phyloP scores from a whole-genome alignment of 2,113 vertebrate genomes.

The Prochilodus magdalenae region DNA sequence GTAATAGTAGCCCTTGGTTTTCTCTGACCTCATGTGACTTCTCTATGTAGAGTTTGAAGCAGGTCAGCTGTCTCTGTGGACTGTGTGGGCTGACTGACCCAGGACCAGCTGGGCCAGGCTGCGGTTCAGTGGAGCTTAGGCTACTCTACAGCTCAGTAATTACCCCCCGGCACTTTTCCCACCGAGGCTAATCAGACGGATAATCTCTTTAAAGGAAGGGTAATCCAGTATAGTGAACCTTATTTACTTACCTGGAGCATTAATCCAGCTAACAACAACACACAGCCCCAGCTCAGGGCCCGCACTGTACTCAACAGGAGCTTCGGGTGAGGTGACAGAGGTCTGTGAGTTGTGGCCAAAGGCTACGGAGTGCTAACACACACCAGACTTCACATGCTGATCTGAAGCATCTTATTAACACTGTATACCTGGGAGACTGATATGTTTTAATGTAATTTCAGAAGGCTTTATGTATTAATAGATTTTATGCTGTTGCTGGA shows the following conservation, averaged over 20 bases:
- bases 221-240: slow-evolving; percentile 76
- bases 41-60: neutral
- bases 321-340: neutral
- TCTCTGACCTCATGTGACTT: neutral
- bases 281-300: slow-evolving; percentile 2
- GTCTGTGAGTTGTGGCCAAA: neutral
- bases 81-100: slow-evolving; percentile 20
- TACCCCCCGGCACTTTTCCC: slow-evolving; percentile 73
- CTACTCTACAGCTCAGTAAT: slow-evolving; percentile 61
- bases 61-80: slow-evolving; percentile 3
- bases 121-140: slow-evolving; percentile 25
- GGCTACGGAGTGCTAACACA: neutral
- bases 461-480: too few relatives aligned
- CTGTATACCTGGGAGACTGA: too few relatives aligned
- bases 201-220: slow-evolving; percentile 78
- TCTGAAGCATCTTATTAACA: too few relatives aligned
- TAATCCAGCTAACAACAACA: slow-evolving; percentile 20
- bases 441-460: too few relatives aligned
- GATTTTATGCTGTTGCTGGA: too few relatives aligned
- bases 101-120: slow-evolving; percentile 6
- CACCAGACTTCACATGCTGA: too few relatives aligned
- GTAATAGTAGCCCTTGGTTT: neutral
- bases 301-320: neutral
- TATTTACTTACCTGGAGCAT: slow-evolving; percentile 67
- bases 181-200: slow-evolving; percentile 75